phyloP scores from a whole-genome alignment of 2,797 vertebrate genomes.

The Bradypus variegatus region DNA sequence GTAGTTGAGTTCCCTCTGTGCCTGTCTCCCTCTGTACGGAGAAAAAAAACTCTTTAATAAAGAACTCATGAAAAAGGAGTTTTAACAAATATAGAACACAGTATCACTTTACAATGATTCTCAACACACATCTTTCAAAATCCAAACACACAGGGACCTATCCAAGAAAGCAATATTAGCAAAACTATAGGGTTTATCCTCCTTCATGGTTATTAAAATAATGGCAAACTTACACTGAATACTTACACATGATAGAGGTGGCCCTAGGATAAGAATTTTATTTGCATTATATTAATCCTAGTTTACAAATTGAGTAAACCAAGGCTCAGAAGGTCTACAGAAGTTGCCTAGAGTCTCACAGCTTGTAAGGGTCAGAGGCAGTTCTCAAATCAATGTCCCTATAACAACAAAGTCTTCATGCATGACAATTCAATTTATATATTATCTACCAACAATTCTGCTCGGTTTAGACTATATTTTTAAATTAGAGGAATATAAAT shows the following conservation, averaged over 20 bases:
- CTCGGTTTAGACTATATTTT: background rate
- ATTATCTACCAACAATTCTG: background rate
- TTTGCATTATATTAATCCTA: background rate
- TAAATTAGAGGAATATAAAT: conserved; percentile 5
- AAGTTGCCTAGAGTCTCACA: background rate
- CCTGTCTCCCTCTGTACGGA: background rate
- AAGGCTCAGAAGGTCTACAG: background rate
- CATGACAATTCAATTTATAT: background rate
- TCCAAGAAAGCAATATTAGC: background rate
- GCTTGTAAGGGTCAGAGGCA: background rate
- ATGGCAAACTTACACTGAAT: background rate
- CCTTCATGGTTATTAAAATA: background rate
- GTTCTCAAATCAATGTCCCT: background rate
- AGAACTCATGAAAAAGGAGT: background rate
- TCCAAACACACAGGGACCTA: background rate
- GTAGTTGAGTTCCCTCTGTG: background rate
- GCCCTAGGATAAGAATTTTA: background rate
- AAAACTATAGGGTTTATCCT: background rate
- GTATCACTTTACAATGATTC: background rate
- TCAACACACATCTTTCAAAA: background rate
- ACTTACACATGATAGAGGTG: background rate
- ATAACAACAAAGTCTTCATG: background rate
- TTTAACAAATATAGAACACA: background rate
- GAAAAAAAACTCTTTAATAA: background rate
- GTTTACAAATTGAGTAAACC: background rate